Base-by-base conservation (phyloP, 2,113 vertebrate genomes). In the Gallinago paraguaiae region DNA sequence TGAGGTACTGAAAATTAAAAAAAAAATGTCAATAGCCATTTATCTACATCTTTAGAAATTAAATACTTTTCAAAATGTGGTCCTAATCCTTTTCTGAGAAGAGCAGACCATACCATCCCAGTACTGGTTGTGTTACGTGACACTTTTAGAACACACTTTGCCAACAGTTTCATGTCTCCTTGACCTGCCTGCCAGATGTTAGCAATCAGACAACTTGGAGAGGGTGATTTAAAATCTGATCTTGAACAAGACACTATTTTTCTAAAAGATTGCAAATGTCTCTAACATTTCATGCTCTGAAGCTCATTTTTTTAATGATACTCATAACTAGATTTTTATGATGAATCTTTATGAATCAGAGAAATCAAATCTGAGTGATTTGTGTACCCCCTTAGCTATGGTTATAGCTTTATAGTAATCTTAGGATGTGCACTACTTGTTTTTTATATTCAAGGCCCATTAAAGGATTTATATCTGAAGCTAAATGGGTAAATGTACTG, bases 361-460 rank as follows among this genome's bases (percentile, higher is more conserved):
- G 64, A 96, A 86, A 92, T 95, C 93, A 95, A 96, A 88, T 88
- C 82, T 72, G 69, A 88, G 80, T 92, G 93, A 95, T 96, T 95
- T 94, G 71, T 90, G 35, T 64, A 2, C 4, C 10, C 30, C 30
- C 8, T 75, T 92, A 74, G 67, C 91, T 56, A 79, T 43, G 41
- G 65, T 78, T 91, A 76, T 41, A 67, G 74, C 35, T 95, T 93
- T 72, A 82, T 59, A 72, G 65, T 59, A 61, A 54, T 65, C 17
- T 78, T 45, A 72, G 53, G 45, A 60, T n/a, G 19, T 88, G 72
- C 39, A 37, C 13, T 83, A 30, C 24, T 56, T 79, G 64, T 31
- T 63, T 68, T 93, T 75, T 64, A 56, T 60, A 78, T 82, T 95
- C 48, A 60, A 81, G 30, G 31, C 41, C 43, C 57, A 54, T 84